Percentiles rank a stretch among this genome's conserved stretches.
These are phyloP conservation scores for Merodon equestris DNA, from an alignment of 2,888 invertebrate species.

Conservation along the genomic window DNA sequence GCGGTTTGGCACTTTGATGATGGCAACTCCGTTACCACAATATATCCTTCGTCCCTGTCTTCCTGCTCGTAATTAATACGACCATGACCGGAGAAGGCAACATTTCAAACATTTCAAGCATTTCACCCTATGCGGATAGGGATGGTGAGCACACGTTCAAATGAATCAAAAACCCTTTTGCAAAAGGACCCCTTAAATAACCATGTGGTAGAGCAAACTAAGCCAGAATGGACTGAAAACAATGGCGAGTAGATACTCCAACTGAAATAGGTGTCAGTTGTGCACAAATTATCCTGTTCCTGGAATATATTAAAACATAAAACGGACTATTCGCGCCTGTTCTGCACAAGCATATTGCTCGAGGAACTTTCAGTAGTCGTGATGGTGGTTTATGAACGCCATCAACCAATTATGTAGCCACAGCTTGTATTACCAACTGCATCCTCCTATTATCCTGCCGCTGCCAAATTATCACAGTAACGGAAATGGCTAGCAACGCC, in stretches of 20 bases:
- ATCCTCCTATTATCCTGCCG: conserved; percentile 9
- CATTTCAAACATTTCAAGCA: background rate
- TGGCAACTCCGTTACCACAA: background rate
- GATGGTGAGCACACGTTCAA: background rate
- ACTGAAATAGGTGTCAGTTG: conserved; percentile 19
- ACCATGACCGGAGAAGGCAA: conserved; percentile 1
- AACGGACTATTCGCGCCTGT: conserved; percentile 3
- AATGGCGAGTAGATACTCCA: background rate
- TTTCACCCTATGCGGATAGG: background rate
- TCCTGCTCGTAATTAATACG: conserved; percentile 27
- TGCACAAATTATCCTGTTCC: conserved; percentile 43
- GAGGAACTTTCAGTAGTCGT: too few relatives aligned
- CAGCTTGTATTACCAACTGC: conserved; percentile 26
- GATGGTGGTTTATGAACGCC: conserved; percentile 27
- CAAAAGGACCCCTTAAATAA: conserved; percentile 3
- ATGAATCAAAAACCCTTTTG: conserved; percentile 13
- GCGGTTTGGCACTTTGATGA: conserved; percentile 44
- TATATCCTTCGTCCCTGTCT: background rate
- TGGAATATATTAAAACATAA: background rate
- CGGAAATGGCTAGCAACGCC: conserved; percentile 6
- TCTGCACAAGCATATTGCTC: too few relatives aligned
- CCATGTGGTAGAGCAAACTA: background rate
- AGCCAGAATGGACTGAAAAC: background rate
- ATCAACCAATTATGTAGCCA: conserved; percentile 14
- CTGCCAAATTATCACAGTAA: conserved; percentile 43